Evolutionary conservation across 2,797 vertebrate genomes (phyloP), one percentile per base, ranked within the genome.

Genomic region (Gadopsis bispinosus): DNA sequence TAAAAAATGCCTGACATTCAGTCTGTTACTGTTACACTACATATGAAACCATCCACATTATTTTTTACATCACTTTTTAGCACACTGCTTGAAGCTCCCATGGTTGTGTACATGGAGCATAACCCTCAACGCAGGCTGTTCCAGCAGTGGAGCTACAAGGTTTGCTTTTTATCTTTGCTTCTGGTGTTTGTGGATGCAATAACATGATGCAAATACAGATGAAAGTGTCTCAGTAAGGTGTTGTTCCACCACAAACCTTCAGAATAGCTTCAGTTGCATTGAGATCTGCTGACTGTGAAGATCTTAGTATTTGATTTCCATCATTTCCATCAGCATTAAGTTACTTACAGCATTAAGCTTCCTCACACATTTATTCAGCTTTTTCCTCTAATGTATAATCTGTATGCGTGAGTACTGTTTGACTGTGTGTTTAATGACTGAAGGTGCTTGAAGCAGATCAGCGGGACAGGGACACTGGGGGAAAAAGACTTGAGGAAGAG

Each of bases 141-240:
- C 84, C 92, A 88, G 16, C 92, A 95, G 82, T 96, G 95, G 95
- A 93, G 91, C 89, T 94, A 91, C 89, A 93, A 93, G 88, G 92
- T 94, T 72, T 6, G 54, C 17, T 43, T 58, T 22, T 35, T 31
- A 26, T 31, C 11, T 73, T 56, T 51, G 20, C n/a, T 31, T 37
- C 50, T 63, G 10, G 20, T 51, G 13, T 64, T 64, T 72, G 1
- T 61, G 26, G 4, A 35, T 66, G 20, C 9, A 55, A 31, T 58
- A 59, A 37, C n/a, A 13, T 4, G 37, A 56, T 2, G 11, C 26
- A 19, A 17, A 48, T 9, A n/a, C 37, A 61, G 26, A 41, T 4
- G 3, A 16, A 33, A 68, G 48, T 33, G n/a, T 54, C 33, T 26
- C 0, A 58, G n/a, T 45, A 0, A 37, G 4, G n/a, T 7, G n/a